Conservation (phyloP, 2,113 vertebrate species). For the Bathybates hornii region DNA sequence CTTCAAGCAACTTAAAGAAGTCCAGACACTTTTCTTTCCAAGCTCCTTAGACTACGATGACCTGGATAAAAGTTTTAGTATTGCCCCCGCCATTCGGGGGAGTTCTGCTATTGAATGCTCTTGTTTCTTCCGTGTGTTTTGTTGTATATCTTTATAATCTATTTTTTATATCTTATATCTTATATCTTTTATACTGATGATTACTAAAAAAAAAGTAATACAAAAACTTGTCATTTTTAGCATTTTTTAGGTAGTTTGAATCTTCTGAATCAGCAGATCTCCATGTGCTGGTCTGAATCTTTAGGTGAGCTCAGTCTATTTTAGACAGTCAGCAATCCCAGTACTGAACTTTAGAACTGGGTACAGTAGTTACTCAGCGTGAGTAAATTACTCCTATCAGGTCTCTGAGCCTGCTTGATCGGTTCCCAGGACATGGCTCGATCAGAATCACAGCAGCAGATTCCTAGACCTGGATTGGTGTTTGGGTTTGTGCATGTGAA, state of each 20-base stretch:
- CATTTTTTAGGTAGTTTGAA: neutral
- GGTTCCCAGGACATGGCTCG: neutral
- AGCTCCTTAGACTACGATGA: neutral
- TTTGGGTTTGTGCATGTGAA: neutral
- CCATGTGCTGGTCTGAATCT: neutral
- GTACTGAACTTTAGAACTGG: neutral
- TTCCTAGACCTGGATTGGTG: neutral
- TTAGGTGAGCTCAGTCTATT: neutral
- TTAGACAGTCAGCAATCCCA: neutral
- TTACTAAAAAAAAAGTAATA: neutral
- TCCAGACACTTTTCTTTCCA: neutral
- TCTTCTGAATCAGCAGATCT: neutral
- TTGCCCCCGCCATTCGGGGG: neutral
- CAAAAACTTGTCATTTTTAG: neutral
- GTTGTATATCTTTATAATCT: neutral
- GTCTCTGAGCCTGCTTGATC: neutral
- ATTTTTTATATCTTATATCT: neutral
- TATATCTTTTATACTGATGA: neutral
- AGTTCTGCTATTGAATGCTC: neutral
- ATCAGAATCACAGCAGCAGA: neutral
- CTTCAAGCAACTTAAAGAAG: neutral
- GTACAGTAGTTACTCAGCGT: neutral
- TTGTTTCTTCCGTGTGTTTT: neutral
- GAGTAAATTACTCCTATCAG: neutral
- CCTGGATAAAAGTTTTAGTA: neutral